Conservation (phyloP, 2,113 vertebrate genomes). For the Syrmaticus mikado region DNA sequence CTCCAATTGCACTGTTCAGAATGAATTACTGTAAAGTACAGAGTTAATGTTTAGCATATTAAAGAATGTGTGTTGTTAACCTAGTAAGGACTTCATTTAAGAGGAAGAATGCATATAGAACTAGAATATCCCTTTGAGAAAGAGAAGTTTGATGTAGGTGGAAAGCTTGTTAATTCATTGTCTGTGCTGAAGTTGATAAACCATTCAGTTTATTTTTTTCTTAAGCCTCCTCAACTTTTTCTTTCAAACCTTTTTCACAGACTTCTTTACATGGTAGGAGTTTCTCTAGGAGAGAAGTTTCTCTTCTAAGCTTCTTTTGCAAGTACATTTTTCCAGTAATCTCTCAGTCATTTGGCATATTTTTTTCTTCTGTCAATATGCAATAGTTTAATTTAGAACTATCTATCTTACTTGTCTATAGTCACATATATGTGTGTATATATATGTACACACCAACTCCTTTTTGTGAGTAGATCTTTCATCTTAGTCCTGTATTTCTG, state of each 20-base stretch:
- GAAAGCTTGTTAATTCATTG: not conserved
- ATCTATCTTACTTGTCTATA: not conserved
- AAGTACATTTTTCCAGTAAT: not conserved
- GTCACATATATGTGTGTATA: not conserved
- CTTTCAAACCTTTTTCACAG: not conserved
- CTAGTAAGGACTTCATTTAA: not conserved
- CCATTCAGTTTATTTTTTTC: not conserved
- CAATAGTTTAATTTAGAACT: not conserved
- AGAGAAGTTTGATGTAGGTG: not conserved
- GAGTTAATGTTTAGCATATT: not conserved
- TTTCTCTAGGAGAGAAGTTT: not conserved
- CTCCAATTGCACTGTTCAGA: not conserved
- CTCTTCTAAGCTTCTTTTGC: not conserved
- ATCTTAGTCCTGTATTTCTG: not conserved
- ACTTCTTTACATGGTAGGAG: not conserved
- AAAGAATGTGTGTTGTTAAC: not conserved
- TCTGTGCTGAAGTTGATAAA: not conserved
- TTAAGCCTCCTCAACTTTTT: not conserved
- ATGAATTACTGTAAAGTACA: not conserved
- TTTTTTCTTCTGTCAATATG: not conserved
- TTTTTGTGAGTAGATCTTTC: not conserved
- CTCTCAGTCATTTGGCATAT: not conserved
- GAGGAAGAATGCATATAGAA: not conserved
- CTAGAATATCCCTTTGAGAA: not conserved
- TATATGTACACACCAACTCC: not conserved